Evolutionary conservation across 2,113 vertebrate genomes (phyloP).

Genomic region (Peromyscus polionotus): DNA sequence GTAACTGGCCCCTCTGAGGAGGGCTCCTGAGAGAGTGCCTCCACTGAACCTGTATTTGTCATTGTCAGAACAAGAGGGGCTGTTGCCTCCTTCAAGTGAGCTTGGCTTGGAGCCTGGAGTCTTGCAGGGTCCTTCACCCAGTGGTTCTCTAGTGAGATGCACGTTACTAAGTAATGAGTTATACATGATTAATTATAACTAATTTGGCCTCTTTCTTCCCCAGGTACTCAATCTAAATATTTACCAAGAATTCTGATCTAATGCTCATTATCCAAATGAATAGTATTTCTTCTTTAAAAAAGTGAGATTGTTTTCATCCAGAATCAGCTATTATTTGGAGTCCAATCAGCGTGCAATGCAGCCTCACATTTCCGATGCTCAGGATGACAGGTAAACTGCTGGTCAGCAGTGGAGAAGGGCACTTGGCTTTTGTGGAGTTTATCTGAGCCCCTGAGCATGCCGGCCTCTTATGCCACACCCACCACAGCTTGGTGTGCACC

Average conservation of each 20-base stretch:
- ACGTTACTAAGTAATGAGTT: background rate
- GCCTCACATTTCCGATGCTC: background rate
- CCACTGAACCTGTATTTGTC: background rate
- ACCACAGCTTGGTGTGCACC: rapidly evolving
- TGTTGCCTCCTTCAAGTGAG: rapidly evolving
- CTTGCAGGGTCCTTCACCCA: background rate
- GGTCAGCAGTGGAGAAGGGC: rapidly evolving
- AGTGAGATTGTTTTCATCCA: constrained; percentile 28
- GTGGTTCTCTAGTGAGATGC: background rate
- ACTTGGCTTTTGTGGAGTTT: rapidly evolving
- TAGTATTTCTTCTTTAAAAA: constrained; percentile 56
- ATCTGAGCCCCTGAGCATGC: rapidly evolving
- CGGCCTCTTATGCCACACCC: rapidly evolving
- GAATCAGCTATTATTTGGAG: constrained; percentile 50
- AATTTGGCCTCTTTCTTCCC: constrained; percentile 39
- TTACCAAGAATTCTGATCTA: constrained; percentile 69
- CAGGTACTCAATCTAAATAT: constrained; percentile 49
- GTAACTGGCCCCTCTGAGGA: background rate
- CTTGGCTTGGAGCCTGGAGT: background rate
- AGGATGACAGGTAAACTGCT: rapidly evolving
- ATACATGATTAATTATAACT: constrained; percentile 47
- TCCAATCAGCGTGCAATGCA: background rate
- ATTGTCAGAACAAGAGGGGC: background rate
- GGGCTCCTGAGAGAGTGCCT: rapidly evolving
- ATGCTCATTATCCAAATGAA: constrained; percentile 56